A percentile compares a stretch with the other conserved stretches of the same genome.
These are phyloP conservation scores for Celastrina argiolus DNA, from an alignment of 2,888 invertebrate species.

Conservation along the genomic window DNA sequence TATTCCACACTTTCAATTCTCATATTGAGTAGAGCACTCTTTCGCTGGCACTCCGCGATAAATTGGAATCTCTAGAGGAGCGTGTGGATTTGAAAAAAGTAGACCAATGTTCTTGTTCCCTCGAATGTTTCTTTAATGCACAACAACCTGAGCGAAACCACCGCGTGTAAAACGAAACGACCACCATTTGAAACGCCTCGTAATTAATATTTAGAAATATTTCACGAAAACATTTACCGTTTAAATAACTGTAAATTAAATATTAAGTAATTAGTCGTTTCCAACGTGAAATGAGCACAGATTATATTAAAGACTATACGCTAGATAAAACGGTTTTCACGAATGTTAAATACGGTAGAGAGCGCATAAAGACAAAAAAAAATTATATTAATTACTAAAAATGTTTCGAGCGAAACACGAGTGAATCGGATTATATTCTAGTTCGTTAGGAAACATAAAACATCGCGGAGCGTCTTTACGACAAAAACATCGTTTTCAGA, in stretches of 20 bases:
- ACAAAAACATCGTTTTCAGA: not conserved
- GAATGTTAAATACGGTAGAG: slow-evolving; percentile 12
- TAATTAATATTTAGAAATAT: slow-evolving; percentile 9
- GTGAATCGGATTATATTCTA: not conserved
- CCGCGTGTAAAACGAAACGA: not conserved
- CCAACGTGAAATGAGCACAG: not conserved
- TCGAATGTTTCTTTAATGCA: not conserved
- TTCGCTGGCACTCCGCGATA: not conserved
- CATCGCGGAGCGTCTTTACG: not conserved
- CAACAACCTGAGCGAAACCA: not conserved
- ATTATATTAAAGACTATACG: slow-evolving; percentile 5
- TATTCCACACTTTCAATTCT: slow-evolving; percentile 9
- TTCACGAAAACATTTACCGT: slow-evolving; percentile 8
- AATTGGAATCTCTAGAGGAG: not conserved
- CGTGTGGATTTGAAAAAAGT: not conserved
- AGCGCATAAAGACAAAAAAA: slow-evolving; percentile 3
- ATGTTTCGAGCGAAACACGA: slow-evolving; percentile 3
- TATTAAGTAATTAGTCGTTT: not conserved
- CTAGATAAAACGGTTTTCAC: slow-evolving; percentile 1
- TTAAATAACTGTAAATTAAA: slow-evolving; percentile 6
- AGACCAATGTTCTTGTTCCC: not conserved
- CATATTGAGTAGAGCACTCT: slow-evolving; percentile 4
- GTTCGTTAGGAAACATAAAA: slow-evolving; percentile 5
- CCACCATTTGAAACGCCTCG: not conserved
- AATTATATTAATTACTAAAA: not conserved